These are phyloP conservation scores for Coendou prehensilis DNA, from an alignment of 2,797 vertebrate species.

Conservation along the genomic window DNA sequence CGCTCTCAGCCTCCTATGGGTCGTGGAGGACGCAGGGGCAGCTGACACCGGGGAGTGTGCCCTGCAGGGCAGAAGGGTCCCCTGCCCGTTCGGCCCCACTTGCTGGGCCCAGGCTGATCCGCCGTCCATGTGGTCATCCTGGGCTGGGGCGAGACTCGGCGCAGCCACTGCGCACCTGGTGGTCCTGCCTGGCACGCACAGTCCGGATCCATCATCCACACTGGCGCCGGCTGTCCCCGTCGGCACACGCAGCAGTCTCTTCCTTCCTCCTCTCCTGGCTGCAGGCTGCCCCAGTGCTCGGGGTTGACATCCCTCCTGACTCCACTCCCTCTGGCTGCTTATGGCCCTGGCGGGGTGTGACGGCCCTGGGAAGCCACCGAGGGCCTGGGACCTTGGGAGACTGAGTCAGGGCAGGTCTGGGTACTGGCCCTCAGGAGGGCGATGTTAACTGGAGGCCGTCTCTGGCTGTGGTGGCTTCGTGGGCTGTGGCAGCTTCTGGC, in stretches of 20 bases:
- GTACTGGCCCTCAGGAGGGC: neutral
- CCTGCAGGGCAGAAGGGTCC: neutral
- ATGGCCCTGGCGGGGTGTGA: neutral
- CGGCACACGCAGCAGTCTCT: neutral
- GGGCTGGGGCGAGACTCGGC: neutral
- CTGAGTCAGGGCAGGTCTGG: constrained; percentile 82
- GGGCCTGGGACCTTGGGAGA: constrained; percentile 89
- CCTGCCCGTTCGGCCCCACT: neutral
- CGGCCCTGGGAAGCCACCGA: constrained; percentile 87
- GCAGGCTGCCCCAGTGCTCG: neutral
- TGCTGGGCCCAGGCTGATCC: no score
- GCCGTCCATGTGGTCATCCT: neutral
- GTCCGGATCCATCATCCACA: neutral
- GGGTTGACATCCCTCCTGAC: neutral
- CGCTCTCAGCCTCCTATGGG: neutral
- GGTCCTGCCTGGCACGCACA: neutral
- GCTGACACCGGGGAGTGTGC: neutral
- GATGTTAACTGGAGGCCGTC: no score
- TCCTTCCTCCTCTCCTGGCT: no score
- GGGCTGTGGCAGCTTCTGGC: neutral
- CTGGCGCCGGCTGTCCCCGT: no score
- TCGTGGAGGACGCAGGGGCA: neutral
- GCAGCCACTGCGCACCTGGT: neutral
- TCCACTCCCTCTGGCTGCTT: neutral
- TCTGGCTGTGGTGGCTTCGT: no score